Percentiles rank a stretch among this genome's conserved stretches.
phyloP scores from a whole-genome alignment of 2,888 invertebrate species.

The Agonopterix arenella region DNA sequence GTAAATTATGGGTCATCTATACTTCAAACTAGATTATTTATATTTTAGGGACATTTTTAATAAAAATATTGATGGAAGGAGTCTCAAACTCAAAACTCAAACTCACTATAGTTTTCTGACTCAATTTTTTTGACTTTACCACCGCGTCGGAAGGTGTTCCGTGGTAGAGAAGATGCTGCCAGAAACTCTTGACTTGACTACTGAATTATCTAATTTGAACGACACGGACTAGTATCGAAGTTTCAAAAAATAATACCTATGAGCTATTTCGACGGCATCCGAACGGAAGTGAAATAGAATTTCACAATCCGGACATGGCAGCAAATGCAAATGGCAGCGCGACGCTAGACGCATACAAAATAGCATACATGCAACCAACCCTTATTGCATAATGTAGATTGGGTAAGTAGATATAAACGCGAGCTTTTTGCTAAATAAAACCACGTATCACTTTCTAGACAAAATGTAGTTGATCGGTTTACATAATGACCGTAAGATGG shows the following conservation, averaged over 20 bases:
- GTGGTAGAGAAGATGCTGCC: too few relatives aligned
- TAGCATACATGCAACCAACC: conserved; percentile 31
- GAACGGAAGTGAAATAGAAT: conserved; percentile 68
- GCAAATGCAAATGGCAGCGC: conserved; percentile 36
- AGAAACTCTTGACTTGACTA: too few relatives aligned
- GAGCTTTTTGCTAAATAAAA: conserved; percentile 55
- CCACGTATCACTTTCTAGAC: conserved; percentile 58
- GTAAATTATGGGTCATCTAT: too few relatives aligned
- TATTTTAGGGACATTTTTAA: too few relatives aligned
- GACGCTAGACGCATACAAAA: conserved; percentile 36
- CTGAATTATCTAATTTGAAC: background rate
- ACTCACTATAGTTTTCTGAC: too few relatives aligned
- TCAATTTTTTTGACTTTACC: too few relatives aligned
- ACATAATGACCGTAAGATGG: conserved; percentile 21
- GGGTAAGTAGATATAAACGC: conserved; percentile 34
- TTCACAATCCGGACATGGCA: conserved; percentile 67
- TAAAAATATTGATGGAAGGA: too few relatives aligned
- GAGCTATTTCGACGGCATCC: background rate
- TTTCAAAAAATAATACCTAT: background rate
- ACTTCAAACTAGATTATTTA: too few relatives aligned
- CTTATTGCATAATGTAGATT: conserved; percentile 64
- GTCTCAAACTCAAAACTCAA: too few relatives aligned
- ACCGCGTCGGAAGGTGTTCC: too few relatives aligned
- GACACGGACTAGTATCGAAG: background rate
- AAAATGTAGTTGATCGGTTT: conserved; percentile 19